Evolutionary conservation across 2,888 invertebrate genomes (phyloP), one percentile per base, ranked within the genome.

Genomic region (Leptinotarsa haldemani): DNA sequence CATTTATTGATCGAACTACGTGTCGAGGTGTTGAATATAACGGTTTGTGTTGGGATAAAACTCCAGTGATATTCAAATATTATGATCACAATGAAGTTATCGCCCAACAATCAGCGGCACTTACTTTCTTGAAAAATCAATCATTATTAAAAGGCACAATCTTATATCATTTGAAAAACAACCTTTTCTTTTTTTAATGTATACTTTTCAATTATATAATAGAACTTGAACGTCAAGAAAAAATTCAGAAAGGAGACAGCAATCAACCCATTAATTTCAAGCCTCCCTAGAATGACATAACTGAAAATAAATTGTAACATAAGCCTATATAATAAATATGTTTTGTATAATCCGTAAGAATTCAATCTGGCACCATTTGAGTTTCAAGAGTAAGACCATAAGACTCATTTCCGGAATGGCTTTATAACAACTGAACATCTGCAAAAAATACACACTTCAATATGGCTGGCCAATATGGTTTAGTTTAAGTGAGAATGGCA

Each of bases 381-480:
- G 70, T 72, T 70, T 40, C 53, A 66, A 70, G 71, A 73, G 71
- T 77, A 74, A 74, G 71, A 64, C 71, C 69, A 73, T 77, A 73
- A 74, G 73, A 58, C 67, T 58, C 48, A 77, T 74, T 77, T 77
- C 77, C 77, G 73, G 74, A 71, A 71, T 71, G 70, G 69, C 63
- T 65, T 50, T 64, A 46, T 25, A 71, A 74, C 69, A 70, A 73
- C 74, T 72, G 74, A 77, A 77, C 77, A 74, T 77, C 73, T 77
- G 74, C 74, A 77, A 77, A 77, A 77, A 77, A 52, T 22, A 56
- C 68, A 46, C 53, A 68, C 65, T 68, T 20, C 13, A 63, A 40
- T 40, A 40, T 40, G 40, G 74, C 71, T 9, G 9, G 74, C 71
- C 71, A 71, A 74, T 74, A 71, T 74, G 74, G 71, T 74, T 71